Conservation (phyloP, 1,140 invertebrate species). For the Neotoxoptera formosana region DNA sequence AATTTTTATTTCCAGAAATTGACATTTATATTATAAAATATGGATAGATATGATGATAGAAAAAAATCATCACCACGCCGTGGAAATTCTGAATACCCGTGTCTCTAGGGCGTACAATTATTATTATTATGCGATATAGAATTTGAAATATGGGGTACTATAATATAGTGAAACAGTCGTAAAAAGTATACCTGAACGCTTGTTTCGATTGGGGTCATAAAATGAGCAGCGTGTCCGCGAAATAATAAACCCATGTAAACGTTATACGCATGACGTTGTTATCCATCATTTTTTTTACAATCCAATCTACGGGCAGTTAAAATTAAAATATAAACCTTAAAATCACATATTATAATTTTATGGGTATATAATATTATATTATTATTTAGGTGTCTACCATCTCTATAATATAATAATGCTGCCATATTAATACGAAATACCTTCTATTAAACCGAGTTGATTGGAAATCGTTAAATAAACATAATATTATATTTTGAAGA, state of each 20-base stretch:
- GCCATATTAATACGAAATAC: neutral
- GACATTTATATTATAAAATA: neutral
- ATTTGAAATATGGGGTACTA: neutral
- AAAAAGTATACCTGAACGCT: neutral
- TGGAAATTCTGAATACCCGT: neutral
- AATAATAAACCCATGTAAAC: slow-evolving; percentile 4
- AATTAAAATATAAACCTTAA: slow-evolving; percentile 39
- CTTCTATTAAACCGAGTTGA: neutral
- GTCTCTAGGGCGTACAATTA: neutral
- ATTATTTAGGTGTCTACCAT: neutral
- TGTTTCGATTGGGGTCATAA: slow-evolving; percentile 7
- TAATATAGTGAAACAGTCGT: slow-evolving; percentile 16
- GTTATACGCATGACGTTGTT: neutral
- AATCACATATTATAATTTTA: neutral
- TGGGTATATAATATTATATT: neutral
- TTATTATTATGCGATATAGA: neutral
- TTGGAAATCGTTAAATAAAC: neutral
- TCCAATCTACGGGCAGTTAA: slow-evolving; percentile 22
- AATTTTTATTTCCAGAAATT: neutral
- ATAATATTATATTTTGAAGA: neutral
- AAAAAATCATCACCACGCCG: neutral
- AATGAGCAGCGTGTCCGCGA: neutral
- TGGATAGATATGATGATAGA: neutral
- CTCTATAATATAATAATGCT: neutral
- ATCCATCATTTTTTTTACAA: slow-evolving; percentile 18